Evolutionary conservation across 2,797 vertebrate species (phyloP).

Genomic region (Hypotaenidia okinawae): DNA sequence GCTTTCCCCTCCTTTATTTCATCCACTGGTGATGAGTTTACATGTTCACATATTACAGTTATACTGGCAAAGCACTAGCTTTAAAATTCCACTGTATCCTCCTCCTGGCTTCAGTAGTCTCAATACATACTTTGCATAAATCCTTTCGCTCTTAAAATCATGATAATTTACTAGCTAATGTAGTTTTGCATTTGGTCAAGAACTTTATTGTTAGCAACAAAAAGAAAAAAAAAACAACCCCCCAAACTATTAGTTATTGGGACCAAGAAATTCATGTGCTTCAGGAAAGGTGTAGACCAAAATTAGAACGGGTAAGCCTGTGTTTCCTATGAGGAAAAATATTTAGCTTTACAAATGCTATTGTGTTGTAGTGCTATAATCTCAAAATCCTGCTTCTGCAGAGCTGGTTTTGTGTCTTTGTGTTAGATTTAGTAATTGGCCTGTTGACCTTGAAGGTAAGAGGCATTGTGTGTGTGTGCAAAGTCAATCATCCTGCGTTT

Average conservation of each 20-base stretch:
- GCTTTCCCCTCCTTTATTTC: not conserved
- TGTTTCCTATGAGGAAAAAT: not conserved
- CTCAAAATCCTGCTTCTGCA: not conserved
- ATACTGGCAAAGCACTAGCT: not conserved
- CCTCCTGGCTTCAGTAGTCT: not conserved
- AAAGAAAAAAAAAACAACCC: not conserved
- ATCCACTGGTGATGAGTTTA: not conserved
- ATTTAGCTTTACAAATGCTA: not conserved
- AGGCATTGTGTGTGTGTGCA: accelerated
- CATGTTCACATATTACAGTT: not conserved
- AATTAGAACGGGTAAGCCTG: not conserved
- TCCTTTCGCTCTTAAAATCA: not conserved
- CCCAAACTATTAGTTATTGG: not conserved
- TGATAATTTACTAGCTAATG: not conserved
- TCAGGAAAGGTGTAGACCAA: not conserved
- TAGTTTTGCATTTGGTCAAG: not conserved
- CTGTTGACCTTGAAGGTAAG: not conserved
- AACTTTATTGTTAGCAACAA: not conserved
- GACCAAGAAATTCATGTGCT: not conserved
- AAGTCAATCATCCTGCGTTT: not conserved
- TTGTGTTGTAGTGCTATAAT: not conserved
- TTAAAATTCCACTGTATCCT: not conserved
- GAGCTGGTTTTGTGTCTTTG: not conserved
- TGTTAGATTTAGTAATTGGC: not conserved
- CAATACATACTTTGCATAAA: not conserved